Evolutionary conservation across 1,140 invertebrate genomes (phyloP).

Genomic region (Drosophila albomicans): DNA sequence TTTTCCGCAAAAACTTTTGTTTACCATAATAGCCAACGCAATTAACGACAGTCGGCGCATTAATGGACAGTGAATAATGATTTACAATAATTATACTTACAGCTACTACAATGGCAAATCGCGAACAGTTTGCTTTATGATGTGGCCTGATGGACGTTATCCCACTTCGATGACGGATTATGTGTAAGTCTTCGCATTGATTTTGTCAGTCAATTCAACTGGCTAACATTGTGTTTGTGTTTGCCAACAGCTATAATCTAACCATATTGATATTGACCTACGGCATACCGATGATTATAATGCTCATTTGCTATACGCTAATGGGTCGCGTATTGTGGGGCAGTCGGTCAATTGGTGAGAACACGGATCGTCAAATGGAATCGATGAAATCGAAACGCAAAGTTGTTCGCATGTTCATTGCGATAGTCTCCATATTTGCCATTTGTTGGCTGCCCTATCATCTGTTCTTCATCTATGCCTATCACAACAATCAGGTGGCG

Average conservation of each 20-base stretch:
- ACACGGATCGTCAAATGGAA: conserved; percentile 93
- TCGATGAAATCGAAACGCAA: conserved; percentile 95
- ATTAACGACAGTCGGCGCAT: conserved; percentile 11
- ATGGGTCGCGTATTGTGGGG: conserved; percentile 91
- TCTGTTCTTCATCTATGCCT: conserved; percentile 93
- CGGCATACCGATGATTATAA: conserved; percentile 94
- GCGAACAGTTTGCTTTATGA: conserved; percentile 87
- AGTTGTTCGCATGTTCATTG: conserved; percentile 87
- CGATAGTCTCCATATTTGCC: conserved; percentile 91
- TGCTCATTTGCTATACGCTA: conserved; percentile 94
- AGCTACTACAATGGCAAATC: conserved; percentile 86
- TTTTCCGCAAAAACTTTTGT: conserved; percentile 25
- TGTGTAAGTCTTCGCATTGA: conserved; percentile 85
- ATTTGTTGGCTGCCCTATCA: conserved; percentile 97
- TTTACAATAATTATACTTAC: conserved; percentile 40
- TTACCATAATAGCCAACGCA: conserved; percentile 14
- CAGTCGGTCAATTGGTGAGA: conserved; percentile 94
- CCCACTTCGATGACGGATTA: conserved; percentile 87
- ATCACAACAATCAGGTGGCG: conserved; percentile 90
- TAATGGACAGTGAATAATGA: conserved; percentile 18
- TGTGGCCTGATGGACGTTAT: conserved; percentile 89
- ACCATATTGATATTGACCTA: conserved; percentile 95
- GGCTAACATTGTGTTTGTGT: background rate
- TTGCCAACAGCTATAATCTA: conserved; percentile 92
- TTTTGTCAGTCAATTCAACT: background rate